These are phyloP conservation scores for Alligator mississippiensis DNA, from an alignment of 2,113 vertebrate genomes.

Conservation along the genomic window DNA sequence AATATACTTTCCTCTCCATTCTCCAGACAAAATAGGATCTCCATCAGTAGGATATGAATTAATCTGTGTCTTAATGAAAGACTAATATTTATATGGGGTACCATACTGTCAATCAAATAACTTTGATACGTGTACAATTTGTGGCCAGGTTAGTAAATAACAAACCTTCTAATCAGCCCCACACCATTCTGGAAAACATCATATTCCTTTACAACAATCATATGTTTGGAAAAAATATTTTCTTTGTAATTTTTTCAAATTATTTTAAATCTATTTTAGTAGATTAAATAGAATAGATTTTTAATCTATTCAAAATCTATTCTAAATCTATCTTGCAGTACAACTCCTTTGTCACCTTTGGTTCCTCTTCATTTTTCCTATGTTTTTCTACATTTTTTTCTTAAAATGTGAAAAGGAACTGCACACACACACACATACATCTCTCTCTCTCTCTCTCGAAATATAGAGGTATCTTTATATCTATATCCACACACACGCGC, in stretches of 20 bases:
- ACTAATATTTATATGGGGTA: neutral
- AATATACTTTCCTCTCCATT: neutral
- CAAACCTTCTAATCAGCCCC: neutral
- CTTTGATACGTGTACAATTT: neutral
- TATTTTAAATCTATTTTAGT: neutral
- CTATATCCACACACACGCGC: too few relatives aligned
- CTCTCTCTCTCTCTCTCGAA: too few relatives aligned
- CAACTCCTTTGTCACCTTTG: too few relatives aligned
- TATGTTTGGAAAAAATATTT: neutral
- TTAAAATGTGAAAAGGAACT: too few relatives aligned
- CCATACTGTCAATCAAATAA: neutral
- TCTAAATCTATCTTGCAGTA: too few relatives aligned
- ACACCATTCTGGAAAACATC: neutral
- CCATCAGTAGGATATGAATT: neutral
- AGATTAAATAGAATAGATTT: too few relatives aligned
- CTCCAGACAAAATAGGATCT: neutral
- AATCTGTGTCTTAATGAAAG: neutral
- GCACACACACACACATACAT: too few relatives aligned
- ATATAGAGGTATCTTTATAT: too few relatives aligned
- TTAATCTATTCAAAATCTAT: too few relatives aligned
- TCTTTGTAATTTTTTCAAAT: neutral
- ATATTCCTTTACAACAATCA: neutral
- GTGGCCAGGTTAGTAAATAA: neutral
- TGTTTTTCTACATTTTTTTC: too few relatives aligned
- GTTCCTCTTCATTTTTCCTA: too few relatives aligned